Conservation (phyloP, 2,113 vertebrate species). For the Hippolais icterina region DNA sequence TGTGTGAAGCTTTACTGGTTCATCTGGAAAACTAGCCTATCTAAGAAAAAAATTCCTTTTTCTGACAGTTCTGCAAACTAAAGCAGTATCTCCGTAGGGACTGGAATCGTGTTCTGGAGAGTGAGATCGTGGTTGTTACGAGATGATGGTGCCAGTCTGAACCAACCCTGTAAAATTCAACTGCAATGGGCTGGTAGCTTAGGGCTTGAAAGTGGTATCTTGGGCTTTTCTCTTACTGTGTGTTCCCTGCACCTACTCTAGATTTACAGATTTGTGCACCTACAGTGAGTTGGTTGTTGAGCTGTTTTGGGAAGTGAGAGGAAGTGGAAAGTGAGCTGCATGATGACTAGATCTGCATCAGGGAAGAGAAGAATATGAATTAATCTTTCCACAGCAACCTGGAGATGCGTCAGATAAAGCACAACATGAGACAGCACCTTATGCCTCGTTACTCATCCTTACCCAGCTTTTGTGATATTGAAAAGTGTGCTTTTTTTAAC, state of each 20-base stretch:
- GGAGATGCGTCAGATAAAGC: background rate
- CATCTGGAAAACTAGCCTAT: background rate
- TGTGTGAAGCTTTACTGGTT: background rate
- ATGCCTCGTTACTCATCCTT: conserved; percentile 25
- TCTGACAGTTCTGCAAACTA: background rate
- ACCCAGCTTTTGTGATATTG: background rate
- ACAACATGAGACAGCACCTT: background rate
- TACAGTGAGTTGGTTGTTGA: background rate
- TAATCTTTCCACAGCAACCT: conserved; percentile 14
- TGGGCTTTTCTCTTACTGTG: background rate
- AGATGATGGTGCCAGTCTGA: background rate
- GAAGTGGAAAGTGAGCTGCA: background rate
- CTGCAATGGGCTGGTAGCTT: background rate
- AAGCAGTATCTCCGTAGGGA: background rate
- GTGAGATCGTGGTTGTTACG: rapidly evolving
- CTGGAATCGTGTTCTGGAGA: background rate
- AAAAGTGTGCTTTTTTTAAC: background rate
- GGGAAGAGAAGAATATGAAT: background rate
- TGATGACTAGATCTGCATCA: background rate
- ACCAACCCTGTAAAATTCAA: background rate
- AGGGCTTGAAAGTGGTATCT: background rate
- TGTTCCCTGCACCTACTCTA: background rate
- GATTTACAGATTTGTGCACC: background rate
- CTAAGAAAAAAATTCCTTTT: background rate
- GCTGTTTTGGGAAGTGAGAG: background rate